A percentile compares a stretch with the other conserved stretches of the same genome.
Conservation (phyloP, 2,113 vertebrate genomes). For the Jaculus jaculus region DNA sequence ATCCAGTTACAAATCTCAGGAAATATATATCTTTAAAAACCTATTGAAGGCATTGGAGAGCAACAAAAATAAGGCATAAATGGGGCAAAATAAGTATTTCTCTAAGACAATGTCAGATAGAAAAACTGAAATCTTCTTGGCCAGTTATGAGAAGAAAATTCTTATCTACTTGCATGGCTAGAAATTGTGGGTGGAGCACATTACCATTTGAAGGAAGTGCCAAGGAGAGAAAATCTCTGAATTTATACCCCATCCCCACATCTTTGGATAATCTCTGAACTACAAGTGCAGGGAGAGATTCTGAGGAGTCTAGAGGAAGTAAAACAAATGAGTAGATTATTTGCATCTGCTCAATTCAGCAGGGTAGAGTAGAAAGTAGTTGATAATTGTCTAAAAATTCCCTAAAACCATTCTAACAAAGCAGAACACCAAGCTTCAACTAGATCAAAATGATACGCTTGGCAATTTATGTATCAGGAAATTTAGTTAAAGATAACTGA, state of each 20-base stretch:
- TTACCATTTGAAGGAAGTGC: not conserved
- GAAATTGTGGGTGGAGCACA: not conserved
- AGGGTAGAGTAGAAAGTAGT: not conserved
- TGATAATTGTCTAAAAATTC: not conserved
- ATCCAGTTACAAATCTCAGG: not conserved
- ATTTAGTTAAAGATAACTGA: not conserved
- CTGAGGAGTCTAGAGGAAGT: not conserved
- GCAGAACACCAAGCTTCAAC: not conserved
- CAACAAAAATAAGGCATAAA: not conserved
- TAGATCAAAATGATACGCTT: not conserved
- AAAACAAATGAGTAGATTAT: not conserved
- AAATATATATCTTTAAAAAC: not conserved
- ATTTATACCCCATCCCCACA: not conserved
- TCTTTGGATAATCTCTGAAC: not conserved
- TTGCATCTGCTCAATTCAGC: not conserved
- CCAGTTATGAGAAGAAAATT: not conserved
- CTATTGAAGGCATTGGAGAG: not conserved
- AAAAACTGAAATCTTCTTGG: not conserved
- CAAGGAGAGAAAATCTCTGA: not conserved
- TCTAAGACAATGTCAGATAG: not conserved
- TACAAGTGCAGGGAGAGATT: not conserved
- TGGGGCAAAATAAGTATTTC: not conserved
- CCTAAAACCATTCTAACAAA: not conserved
- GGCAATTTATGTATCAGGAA: not conserved
- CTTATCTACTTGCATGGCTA: not conserved